Base-by-base conservation (phyloP, 1,140 invertebrate genomes). In the Varroa destructor region DNA sequence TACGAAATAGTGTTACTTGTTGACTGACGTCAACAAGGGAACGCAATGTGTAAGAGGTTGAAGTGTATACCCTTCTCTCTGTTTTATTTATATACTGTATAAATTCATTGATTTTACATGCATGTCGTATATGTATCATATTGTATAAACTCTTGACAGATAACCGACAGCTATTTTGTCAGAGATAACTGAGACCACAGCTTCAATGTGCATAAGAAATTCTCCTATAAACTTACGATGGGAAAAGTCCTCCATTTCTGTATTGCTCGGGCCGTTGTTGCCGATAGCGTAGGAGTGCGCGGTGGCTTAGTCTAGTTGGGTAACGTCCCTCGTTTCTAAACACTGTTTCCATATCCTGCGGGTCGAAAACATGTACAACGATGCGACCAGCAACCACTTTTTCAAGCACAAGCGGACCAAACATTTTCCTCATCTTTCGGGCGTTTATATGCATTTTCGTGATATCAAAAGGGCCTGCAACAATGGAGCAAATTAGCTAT, bases 221-320 rank as follows among this genome's bases (percentile, higher is more conserved):
- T 25, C 25, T 25, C 25, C 25, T 25, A 25, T 25, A 25, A 25
- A 25, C 25, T 25, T 25, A 25, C 89, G 89, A 91, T 10, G 89
- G 86, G 74, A 93, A 80, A 43, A 93, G 80, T 42, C 91, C 91
- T 4, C 88, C 89, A 56, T 84, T 85, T 71, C 86, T 88, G 77
- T 92, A 91, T 51, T 89, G 78, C 61, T 87, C 77, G 0, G 85
- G 86, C 73, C 87, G 85, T 74, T 87, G 85, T 25, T 83, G 80
- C 67, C 91, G 82, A 78, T 90, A 93, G 75, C 90, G 86, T 43
- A 85, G 78, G 73, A 93, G 81, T 0, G 89, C 89, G 14, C 88
- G 78, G 78, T 94, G 90, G 78, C 88, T 90, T 77, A 87, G 82
- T 74, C 93, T 81, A 55, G 85, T 82, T 0, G 92, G 92, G 79